Base-by-base conservation (phyloP, 2,113 vertebrate species). In the Nesoenas mayeri region DNA sequence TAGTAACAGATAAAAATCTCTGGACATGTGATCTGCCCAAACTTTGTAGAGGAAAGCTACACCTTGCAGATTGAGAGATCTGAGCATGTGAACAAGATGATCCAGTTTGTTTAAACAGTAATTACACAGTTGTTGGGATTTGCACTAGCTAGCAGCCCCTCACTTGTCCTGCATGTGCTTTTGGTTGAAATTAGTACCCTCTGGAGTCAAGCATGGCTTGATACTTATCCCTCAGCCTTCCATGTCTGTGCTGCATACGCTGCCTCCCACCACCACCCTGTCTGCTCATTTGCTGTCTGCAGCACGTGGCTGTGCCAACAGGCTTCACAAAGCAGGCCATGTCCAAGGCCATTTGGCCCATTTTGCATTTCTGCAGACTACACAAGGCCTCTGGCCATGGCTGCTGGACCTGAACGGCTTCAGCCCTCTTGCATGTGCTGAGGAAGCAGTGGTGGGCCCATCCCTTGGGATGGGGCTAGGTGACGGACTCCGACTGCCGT, bases 281-380 rank as follows among this genome's bases (percentile, higher is more conserved):
- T 2, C 12, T n/a, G 44, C 28, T 62, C 15, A 6, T 36, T 26
- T 50, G 58, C 44, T 73, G 28, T 15, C n/a, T 66, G 70, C 50
- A 12, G 65, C 3, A 14, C 2, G 0, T 3, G 14, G 5, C 40
- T 61, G 4, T 20, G 16, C 38, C 0, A 0, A 88, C 25, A 26
- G 14, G 31, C 32, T 26, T 28, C 62, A 19, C 28, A 17, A 7
- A 40, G 16, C 1, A 6, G 73, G 32, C 65, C 34, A 29, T 36
- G 38, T 8, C 73, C 54, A 15, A 22, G 11, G 14, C 54, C 25
- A 15, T 26, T 65, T 40, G 47, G 14, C 6, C 26, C 16, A 1
- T 5, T 81, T 58, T 66, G 26, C 36, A 29, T 66, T 66, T 84
- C 32, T 36, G 51, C 24, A 2, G 0, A 6, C 40, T 16, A 65